Evolutionary conservation across 37 sponge, comb jelly and placozoan genomes (phyloP), one percentile per base, ranked within the genome.

Genomic region (Mnemiopsis leidyi): DNA sequence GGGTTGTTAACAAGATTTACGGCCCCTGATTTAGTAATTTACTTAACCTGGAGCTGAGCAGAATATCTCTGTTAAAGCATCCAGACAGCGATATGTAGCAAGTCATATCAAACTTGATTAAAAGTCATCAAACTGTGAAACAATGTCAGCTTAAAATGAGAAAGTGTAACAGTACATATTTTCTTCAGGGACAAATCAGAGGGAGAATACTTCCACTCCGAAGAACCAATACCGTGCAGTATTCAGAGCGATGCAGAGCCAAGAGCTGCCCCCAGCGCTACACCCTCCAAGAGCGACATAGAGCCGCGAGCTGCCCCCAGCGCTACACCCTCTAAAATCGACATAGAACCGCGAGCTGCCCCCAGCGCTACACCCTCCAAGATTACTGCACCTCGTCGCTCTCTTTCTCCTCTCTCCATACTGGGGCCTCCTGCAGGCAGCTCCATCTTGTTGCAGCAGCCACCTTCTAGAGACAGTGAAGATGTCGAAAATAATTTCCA

Each of bases 381-480:
- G 3, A 71, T 5, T 28, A 23, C 25, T 23, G 75, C 75, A 5
- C 61, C 61, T 48, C 75, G 30, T 18, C 30, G 82, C 23, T 79
- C 82, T 21, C 34, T 79, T 36, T 79, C 82, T 79, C 82, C 82
- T 79, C 34, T 79, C 5, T 79, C 82, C 82, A 79, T 79, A 23
- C 82, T 79, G 3, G 61, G 61, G 13, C 20, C 37, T 7, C 36
- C 82, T 36, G 28, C 82, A 2, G n/a, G 73, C 3, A 3, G 24
- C 23, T 33, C 82, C 3, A 20, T 33, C 2, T 13, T 33, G 1
- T n/a, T 73, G 76, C 5, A n/a, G 24, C 76, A 7, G 24, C 76
- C 76, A n/a, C 76, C 76, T 26, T n/a, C 24, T 25, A 73, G 5
- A 7, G 7, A 7, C 5, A 73, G 28, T 21, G 68, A 61, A 18